Evolutionary conservation across 2,888 invertebrate genomes (phyloP).

Genomic region (Euplagia quadripunctaria): DNA sequence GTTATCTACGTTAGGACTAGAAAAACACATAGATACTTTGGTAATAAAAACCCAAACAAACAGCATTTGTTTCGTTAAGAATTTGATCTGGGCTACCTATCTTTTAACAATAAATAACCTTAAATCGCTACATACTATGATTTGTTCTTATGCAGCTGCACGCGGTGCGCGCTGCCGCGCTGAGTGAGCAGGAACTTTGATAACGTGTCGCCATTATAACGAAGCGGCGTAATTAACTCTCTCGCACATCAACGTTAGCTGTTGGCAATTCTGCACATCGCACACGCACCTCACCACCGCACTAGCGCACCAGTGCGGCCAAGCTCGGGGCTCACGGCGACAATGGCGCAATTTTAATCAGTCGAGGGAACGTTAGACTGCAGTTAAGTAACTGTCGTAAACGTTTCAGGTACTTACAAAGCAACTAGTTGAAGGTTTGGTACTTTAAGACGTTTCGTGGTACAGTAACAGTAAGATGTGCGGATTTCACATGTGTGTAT

Average conservation of each 20-base stretch:
- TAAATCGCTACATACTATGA: too few species aligned
- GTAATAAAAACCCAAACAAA: too few species aligned
- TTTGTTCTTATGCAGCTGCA: background rate
- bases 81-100: background rate
- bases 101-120: background rate
- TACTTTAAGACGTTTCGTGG: background rate
- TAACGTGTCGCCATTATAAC: constrained; percentile 3
- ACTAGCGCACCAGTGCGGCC: background rate
- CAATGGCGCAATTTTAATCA: background rate
- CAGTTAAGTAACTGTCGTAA: background rate
- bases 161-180: background rate
- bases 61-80: too few species aligned
- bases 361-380: background rate
- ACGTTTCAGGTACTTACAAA: background rate
- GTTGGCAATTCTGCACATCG: background rate
- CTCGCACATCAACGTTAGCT: constrained; percentile 2
- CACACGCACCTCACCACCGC: background rate
- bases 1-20: too few species aligned
- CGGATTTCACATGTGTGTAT: background rate
- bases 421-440: background rate
- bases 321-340: background rate
- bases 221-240: background rate
- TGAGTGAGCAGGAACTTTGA: background rate
- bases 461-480: background rate
- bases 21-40: too few species aligned